phyloP scores from a whole-genome alignment of 2,797 vertebrate species.

The Urocyon cinereoargenteus region DNA sequence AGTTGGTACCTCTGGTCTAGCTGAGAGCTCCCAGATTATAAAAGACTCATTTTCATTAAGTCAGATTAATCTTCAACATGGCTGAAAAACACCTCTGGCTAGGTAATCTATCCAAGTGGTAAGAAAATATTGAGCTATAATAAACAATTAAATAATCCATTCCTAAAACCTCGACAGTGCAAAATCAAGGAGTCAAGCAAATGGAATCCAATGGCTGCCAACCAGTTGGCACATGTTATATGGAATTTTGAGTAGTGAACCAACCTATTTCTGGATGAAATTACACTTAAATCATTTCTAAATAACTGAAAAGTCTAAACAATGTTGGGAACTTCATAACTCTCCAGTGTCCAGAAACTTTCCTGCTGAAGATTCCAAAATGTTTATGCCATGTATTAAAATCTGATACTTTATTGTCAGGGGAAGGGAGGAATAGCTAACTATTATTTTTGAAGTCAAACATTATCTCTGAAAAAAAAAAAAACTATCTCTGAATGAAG shows the following conservation, averaged over 20 bases:
- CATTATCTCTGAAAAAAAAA: not conserved
- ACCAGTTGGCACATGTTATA: not conserved
- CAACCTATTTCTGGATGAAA: not conserved
- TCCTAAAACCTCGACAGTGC: not conserved
- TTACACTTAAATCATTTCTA: not conserved
- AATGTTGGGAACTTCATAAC: not conserved
- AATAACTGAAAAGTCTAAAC: not conserved
- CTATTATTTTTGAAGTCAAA: not conserved
- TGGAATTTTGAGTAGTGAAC: not conserved
- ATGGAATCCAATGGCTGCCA: not conserved
- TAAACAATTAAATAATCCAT: constrained; percentile 22
- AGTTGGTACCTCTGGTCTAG: not conserved
- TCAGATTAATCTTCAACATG: constrained; percentile 34
- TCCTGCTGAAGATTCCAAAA: not conserved
- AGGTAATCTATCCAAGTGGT: not conserved
- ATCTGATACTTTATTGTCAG: not conserved
- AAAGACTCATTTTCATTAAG: constrained; percentile 39
- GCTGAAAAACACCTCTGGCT: not conserved
- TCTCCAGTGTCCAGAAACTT: not conserved
- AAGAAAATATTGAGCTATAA: not conserved
- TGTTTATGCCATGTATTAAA: not conserved
- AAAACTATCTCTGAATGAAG: not conserved
- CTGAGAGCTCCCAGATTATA: not conserved
- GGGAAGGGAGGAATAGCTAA: not conserved
- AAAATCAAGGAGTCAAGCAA: constrained; percentile 30